Conservation (phyloP, 2,797 vertebrate genomes). For the Gadopsis marmoratus region DNA sequence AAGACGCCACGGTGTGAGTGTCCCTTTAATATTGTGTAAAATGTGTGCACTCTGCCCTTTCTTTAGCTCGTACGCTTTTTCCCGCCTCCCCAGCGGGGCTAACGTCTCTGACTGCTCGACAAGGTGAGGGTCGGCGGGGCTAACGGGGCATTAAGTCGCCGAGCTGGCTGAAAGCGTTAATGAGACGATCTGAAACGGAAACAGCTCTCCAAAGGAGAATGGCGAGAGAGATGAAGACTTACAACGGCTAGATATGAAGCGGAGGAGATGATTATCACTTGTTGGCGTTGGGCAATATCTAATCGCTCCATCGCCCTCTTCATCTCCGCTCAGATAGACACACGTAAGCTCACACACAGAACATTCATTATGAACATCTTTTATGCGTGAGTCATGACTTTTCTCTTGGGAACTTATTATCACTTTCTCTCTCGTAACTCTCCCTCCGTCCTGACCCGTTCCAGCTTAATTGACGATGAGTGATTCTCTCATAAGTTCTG, state of each 20-base stretch:
- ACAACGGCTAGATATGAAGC: slow-evolving; percentile 41
- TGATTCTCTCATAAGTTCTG: slow-evolving; percentile 53
- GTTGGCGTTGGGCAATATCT: slow-evolving; percentile 59
- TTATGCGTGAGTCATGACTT: slow-evolving; percentile 70
- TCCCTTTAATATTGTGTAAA: neutral
- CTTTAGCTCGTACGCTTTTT: slow-evolving; percentile 10
- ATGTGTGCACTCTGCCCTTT: neutral
- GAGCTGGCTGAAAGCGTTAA: slow-evolving; percentile 57
- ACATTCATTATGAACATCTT: slow-evolving; percentile 59
- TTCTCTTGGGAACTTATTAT: slow-evolving; percentile 64
- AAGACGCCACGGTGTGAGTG: neutral
- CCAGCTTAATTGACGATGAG: slow-evolving; percentile 50
- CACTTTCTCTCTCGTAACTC: slow-evolving; percentile 57
- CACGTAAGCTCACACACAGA: slow-evolving; percentile 32
- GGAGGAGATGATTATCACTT: slow-evolving; percentile 64
- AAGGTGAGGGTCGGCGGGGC: slow-evolving; percentile 34
- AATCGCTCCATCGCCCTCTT: slow-evolving; percentile 58
- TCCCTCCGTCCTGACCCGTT: slow-evolving; percentile 57
- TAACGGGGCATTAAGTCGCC: slow-evolving; percentile 45
- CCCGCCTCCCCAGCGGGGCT: neutral
- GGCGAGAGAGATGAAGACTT: slow-evolving; percentile 31
- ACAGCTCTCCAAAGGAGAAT: slow-evolving; percentile 41
- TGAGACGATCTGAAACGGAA: slow-evolving; percentile 62
- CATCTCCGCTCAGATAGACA: slow-evolving; percentile 41
- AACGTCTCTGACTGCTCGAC: neutral